A percentile compares a stretch with the other conserved stretches of the same genome.
phyloP scores from a whole-genome alignment of 2,113 vertebrate genomes.

The Entosphenus tridentatus region DNA sequence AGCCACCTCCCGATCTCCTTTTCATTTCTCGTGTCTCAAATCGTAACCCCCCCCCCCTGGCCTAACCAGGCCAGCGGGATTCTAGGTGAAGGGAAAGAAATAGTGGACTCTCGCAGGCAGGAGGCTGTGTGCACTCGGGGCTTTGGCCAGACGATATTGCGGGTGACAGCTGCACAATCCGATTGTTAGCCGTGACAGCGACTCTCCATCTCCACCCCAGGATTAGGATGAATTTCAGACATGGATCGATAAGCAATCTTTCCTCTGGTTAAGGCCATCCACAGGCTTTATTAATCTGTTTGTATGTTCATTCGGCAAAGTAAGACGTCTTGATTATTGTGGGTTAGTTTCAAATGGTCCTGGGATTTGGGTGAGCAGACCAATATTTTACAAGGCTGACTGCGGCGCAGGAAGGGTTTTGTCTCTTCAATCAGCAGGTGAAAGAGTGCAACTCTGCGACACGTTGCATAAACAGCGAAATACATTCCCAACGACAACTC shows the following conservation, averaged over 20 bases:
- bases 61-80: too few relatives aligned
- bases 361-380: slow-evolving; percentile 5
- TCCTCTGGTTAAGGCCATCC: slow-evolving; percentile 4
- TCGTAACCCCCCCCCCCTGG: too few relatives aligned
- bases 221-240: slow-evolving; percentile 7
- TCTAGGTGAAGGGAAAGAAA: too few relatives aligned
- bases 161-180: slow-evolving; percentile 3
- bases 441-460: neutral
- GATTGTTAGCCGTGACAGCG: slow-evolving; percentile 5
- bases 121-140: too few relatives aligned
- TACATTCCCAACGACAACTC: too few relatives aligned
- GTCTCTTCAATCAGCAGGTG: slow-evolving; percentile 4
- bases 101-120: too few relatives aligned
- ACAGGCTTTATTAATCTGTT: slow-evolving; percentile 6
- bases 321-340: slow-evolving; percentile 4
- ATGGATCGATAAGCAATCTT: slow-evolving; percentile 6
- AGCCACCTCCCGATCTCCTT: too few relatives aligned
- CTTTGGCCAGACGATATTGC: neutral
- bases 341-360: slow-evolving; percentile 4
- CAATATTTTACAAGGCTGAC: slow-evolving; percentile 3
- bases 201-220: slow-evolving; percentile 4
- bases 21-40: too few relatives aligned
- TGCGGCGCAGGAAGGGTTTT: neutral
- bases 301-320: slow-evolving; percentile 6
- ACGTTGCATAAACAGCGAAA: too few relatives aligned